Evolutionary conservation across 2,888 invertebrate species (phyloP).

Genomic region (Drosophila percnosoma): DNA sequence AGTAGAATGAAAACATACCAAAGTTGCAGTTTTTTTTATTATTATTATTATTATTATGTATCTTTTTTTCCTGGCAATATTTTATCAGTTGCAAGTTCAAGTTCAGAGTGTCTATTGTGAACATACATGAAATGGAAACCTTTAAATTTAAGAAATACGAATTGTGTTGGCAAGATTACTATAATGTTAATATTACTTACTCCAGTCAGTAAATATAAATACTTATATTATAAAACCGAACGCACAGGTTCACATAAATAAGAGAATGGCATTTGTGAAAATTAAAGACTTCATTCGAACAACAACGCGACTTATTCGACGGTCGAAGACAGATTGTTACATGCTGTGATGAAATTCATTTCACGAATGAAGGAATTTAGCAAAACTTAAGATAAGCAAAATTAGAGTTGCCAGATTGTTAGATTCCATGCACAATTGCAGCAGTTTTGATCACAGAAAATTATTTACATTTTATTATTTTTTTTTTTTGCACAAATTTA

Average conservation of each 20-base stretch:
- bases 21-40: conserved; percentile 18
- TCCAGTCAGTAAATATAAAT: background rate
- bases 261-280: too few relatives aligned
- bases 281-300: too few relatives aligned
- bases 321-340: too few relatives aligned
- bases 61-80: conserved; percentile 27
- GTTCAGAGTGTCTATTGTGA: conserved; percentile 58
- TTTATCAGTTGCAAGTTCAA: conserved; percentile 72
- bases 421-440: too few relatives aligned
- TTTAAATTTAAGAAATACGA: conserved; percentile 1
- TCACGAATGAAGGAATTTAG: too few relatives aligned
- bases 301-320: too few relatives aligned
- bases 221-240: background rate
- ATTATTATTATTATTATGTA: conserved; percentile 21
- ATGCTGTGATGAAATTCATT: too few relatives aligned
- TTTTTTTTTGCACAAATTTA: background rate
- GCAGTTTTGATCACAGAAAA: background rate
- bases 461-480: background rate
- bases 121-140: conserved; percentile 64
- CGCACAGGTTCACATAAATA: too few relatives aligned
- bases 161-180: background rate
- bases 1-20: conserved; percentile 7
- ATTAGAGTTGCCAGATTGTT: too few relatives aligned
- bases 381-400: too few relatives aligned
- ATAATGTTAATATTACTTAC: conserved; percentile 2